Base-by-base conservation (phyloP, 2,888 invertebrate genomes). In the Metallyticus violacea region DNA sequence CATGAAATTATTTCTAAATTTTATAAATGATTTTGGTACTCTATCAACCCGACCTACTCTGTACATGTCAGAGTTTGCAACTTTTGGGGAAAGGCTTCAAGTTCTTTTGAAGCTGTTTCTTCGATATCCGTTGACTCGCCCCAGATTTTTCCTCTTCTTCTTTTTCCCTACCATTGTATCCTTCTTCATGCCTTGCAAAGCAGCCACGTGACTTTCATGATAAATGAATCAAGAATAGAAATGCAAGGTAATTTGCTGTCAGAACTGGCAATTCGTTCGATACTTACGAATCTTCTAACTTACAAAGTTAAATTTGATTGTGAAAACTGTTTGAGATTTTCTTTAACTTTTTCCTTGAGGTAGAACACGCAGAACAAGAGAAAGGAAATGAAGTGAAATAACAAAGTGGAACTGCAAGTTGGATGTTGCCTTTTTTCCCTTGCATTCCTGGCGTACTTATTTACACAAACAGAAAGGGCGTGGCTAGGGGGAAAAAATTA, bases 191-290 rank as follows among this genome's bases (percentile, higher is more conserved):
- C 9, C 77, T 62, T 25, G 40, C 26, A 76, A 30, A 5, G 40
- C 82, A 82, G 7, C 26, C 26, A 30, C 79, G 28, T 80, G 40
- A n/a, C 22, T 25, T 25, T 79, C 79, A 83, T 87, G 87, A 87
- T 87, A 84, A 87, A 87, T 86, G 87, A 79, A 62, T 62, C 78
- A 27, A 25, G 26, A 76, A 15, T 85, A 79, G 25, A 86, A 86
- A 87, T 87, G 86, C 82, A 86, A 86, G 86, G 86, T 88, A 88
- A 88, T 88, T 88, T 86, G 85, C 86, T 88, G 87, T 88, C 87
- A 78, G 79, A 86, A 88, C 86, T 85, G 29, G 81, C 81, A 88
- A 86, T 86, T 86, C 86, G 86, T 85, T 88, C 86, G 86, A 88
- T 88, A 88, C 87, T 88, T 88, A 79, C 83, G 87, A 86, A 88